Percentiles rank a stretch among this genome's conserved stretches.
phyloP scores from a whole-genome alignment of 2,888 invertebrate genomes.

The Parochlus steinenii region DNA sequence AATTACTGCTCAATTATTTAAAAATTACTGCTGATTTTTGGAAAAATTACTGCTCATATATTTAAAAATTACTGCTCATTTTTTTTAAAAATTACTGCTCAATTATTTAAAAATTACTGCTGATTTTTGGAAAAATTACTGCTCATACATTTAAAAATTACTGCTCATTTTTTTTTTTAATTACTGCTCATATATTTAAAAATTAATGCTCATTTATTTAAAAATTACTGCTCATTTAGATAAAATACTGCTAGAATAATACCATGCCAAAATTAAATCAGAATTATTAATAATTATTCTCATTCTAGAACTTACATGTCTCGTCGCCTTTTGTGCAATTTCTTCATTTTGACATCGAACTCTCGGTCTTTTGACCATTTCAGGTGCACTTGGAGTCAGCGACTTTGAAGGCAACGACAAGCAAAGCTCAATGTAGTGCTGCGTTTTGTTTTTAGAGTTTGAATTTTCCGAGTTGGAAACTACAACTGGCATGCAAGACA shows the following conservation, averaged over 20 bases:
- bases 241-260: no score
- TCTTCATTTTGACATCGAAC: slow-evolving; percentile 54
- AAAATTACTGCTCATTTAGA: no score
- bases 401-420: slow-evolving; percentile 27
- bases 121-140: no score
- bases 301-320: slow-evolving; percentile 31
- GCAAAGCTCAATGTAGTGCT: slow-evolving; percentile 29
- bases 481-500: slow-evolving; percentile 6
- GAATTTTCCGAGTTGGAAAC: background rate
- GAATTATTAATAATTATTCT: background rate
- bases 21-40: no score
- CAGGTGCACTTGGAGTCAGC: slow-evolving; percentile 20
- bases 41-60: no score
- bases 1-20: no score
- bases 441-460: slow-evolving; percentile 14
- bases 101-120: no score
- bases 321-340: slow-evolving; percentile 35
- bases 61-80: no score
- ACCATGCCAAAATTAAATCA: slow-evolving; percentile 13
- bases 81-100: no score
- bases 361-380: slow-evolving; percentile 41
- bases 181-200: slow-evolving; percentile 4
- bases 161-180: background rate
- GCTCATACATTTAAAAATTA: no score
- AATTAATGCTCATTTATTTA: slow-evolving; percentile 4